phyloP scores from a whole-genome alignment of 1,140 invertebrate species.

The Solenopsis fugax region DNA sequence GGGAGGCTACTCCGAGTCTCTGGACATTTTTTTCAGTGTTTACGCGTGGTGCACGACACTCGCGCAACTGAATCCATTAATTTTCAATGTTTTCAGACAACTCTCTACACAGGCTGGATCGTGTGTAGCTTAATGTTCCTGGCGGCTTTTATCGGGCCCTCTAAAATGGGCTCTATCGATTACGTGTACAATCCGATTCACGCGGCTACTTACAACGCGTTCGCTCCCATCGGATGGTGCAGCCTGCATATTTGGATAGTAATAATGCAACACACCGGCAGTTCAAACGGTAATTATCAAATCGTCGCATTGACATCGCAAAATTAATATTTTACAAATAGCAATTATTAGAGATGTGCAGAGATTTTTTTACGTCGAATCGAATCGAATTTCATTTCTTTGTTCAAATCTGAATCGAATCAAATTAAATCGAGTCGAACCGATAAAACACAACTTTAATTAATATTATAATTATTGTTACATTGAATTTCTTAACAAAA shows the following conservation, averaged over 20 bases:
- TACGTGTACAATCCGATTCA: slow-evolving; percentile 90
- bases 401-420: too few species aligned
- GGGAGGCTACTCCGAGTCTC: too few species aligned
- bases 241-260: slow-evolving; percentile 90
- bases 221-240: slow-evolving; percentile 91
- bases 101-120: slow-evolving; percentile 88
- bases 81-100: slow-evolving; percentile 82
- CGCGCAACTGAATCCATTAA: not conserved
- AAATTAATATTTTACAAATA: slow-evolving; percentile 19
- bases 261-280: slow-evolving; percentile 88
- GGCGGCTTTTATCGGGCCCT: slow-evolving; percentile 88
- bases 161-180: slow-evolving; percentile 89
- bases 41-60: too few species aligned
- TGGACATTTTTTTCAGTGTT: too few species aligned
- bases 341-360: not conserved
- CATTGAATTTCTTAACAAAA: too few species aligned
- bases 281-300: slow-evolving; percentile 85
- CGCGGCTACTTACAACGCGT: slow-evolving; percentile 90
- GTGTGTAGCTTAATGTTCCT: slow-evolving; percentile 85
- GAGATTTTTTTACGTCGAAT: too few species aligned
- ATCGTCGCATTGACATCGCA: slow-evolving; percentile 1
- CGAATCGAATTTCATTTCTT: too few species aligned
- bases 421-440: too few species aligned
- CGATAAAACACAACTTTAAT: too few species aligned
- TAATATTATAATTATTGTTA: too few species aligned